Base-by-base conservation (phyloP, 2,888 invertebrate genomes). In the Synergus laeviventris region DNA sequence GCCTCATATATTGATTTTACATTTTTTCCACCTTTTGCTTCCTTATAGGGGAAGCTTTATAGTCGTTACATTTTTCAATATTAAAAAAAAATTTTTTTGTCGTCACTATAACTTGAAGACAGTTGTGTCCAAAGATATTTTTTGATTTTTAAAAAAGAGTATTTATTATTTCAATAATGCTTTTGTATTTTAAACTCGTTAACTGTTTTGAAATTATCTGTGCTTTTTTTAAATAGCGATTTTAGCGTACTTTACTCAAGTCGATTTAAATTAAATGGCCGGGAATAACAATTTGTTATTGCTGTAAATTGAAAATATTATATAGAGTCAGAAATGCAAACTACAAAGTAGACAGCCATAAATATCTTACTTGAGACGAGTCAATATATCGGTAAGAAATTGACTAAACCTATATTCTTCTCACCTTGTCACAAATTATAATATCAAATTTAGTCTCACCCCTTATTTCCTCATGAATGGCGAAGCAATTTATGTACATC, bases 401-500 rank as follows among this genome's bases (percentile, higher is more conserved):
- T 61, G 38, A 61, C 61, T 21, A 16, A 42, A 21, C 2, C 7
- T 42, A 64, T 42, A 12, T 59, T 59, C 64, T 24, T 36, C 31
- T 49, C n/a, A 3, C 39, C 24, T 45, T 54, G 70, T 49, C 70
- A 70, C 24, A 42, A 70, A 49, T 49, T 16, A n/a, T n/a, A n/a
- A n/a, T n/a, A 45, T 70, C 14, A 24, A 70, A 70, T 66, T 49
- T 12, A 31, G 45, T 24, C 1, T 21, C 45, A n/a, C 24, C 45
- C 49, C n/a, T 70, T 36, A 9, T 18, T 70, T 70, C 45, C 31
- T n/a, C 70, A 5, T 49, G 49, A 70, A 12, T 36, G 70, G 31
- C 45, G 2, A 49, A 49, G 11, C 49, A 70, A 70, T 70, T 70
- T 70, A 70, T 70, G 36, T 70, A 70, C 49, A 70, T 31, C 70